These are phyloP conservation scores for Bambusicola thoracicus DNA, from an alignment of 2,113 vertebrate genomes.

Conservation along the genomic window DNA sequence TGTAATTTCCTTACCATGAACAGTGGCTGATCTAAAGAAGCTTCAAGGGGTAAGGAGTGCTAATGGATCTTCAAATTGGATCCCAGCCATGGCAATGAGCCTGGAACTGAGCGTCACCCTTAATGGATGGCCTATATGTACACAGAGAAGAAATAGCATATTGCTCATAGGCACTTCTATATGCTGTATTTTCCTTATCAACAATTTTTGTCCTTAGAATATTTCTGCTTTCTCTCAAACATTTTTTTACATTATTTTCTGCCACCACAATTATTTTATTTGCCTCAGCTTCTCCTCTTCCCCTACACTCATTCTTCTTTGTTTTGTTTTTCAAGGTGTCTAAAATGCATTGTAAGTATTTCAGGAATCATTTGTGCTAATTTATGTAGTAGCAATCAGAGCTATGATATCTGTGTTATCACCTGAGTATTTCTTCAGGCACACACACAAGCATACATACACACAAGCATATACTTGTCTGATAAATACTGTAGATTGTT, in stretches of 20 bases:
- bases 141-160: not conserved
- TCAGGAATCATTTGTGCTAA: not conserved
- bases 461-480: not conserved
- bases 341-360: not conserved
- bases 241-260: not conserved
- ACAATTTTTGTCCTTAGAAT: not conserved
- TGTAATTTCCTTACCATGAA: conserved; percentile 54
- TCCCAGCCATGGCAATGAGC: conserved; percentile 21
- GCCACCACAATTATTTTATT: not conserved
- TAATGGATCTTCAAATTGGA: conserved; percentile 55
- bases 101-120: not conserved
- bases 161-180: not conserved
- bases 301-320: not conserved
- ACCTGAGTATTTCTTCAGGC: not conserved
- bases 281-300: not conserved
- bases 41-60: conserved; percentile 40
- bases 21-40: conserved; percentile 38
- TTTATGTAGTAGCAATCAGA: not conserved
- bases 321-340: not conserved
- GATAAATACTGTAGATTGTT: not conserved
- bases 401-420: not conserved
- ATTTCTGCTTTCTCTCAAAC: not conserved
- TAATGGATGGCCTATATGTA: not conserved
- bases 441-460: not conserved
- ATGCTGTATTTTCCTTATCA: not conserved